Base-by-base conservation (phyloP, 2,888 invertebrate genomes). In the Eristalis intricaria region DNA sequence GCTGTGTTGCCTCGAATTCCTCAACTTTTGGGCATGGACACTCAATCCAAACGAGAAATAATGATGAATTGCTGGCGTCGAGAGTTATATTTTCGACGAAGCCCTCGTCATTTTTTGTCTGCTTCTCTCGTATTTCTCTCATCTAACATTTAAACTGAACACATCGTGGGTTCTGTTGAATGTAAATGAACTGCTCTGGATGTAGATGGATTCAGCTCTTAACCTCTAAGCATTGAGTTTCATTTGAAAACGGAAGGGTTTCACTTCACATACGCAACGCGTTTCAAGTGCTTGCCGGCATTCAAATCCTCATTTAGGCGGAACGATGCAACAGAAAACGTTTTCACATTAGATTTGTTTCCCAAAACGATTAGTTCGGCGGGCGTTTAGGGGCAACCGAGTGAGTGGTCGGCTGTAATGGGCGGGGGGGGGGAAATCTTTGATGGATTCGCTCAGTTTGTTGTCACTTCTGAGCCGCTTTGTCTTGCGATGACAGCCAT, bases 11-110 rank as follows among this genome's bases (percentile, higher is more conserved):
- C 22, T 22, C 32, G 29, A 60, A 19, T 8, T 50, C 8, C 23
- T 38, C 3, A 40, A 61, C 15, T 71, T 73, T 68, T 26, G 11
- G 64, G 58, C 35, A 60, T 26, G 11, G 64, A 35, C 35, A 60
- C 66, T 66, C 79, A 79, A 63, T 66, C 60, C 40, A 60, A 23
- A 8, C 38, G 40, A 13, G 58, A n/a, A 56, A 65, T 66, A 71
- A 66, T 79, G 65, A 66, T 78, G 78, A 58, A 70, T 64, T 56
- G 64, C 19, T 1, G 5, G n/a, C 4, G 38, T 50, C 43, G 43
- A 19, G 19, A 50, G 19, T 19, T 19, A 38, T 38, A 13, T 38
- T 19, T 50, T 19, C 50, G 19, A 8, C 19, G 50, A 38, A 38
- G 38, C 13, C 13, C 38, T 38, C 13, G 38, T 38, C 50, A 50